Base-by-base conservation (phyloP, 2,888 invertebrate species). In the Fragum fragum region DNA sequence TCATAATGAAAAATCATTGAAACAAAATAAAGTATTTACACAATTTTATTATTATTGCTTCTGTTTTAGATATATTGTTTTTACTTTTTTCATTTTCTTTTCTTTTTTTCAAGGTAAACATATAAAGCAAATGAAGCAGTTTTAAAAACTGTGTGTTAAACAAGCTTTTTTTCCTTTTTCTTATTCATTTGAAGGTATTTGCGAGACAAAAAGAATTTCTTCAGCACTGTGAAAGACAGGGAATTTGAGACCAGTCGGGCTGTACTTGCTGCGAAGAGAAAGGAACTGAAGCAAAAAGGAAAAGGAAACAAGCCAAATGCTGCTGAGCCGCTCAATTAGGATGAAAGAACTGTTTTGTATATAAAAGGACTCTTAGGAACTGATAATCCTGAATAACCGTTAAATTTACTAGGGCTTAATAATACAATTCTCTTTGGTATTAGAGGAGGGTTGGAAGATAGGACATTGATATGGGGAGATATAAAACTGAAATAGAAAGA, bases 271-370 rank as follows among this genome's bases (percentile, higher is more conserved):
- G 57, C 57, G 7, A 57, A 57, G n/a, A 57, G 57, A 57, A 57
- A 57, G n/a, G 57, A 57, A 57, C 57, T 57, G n/a, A 57, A n/a
- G 14, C n/a, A n/a, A 57, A 57, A 57, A 57, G 57, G 57, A 9
- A 57, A 57, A 23, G 57, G 57, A 23, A 57, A 57, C 57, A 18
- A 21, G n/a, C 57, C 9, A 57, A 57, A 57, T 57, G 57, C 57
- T 57, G 57, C 57, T 7, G 57, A 57, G n/a, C 57, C 57, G 16
- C 42, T 42, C 16, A 42, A 11, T 11, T 7, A 42, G 16, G 42
- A 42, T 42, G 42, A 42, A 16, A 42, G 42, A 42, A 42, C 7
- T 11, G 11, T 42, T 42, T 42, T 42, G 16, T 42, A 42, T 16
- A 16, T 11, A 42, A 42, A 42, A 7, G 42, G 42, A 42, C 42